Evolutionary conservation across 2,888 invertebrate genomes (phyloP), one percentile per base, ranked within the genome.

Genomic region (Theretra japonica): DNA sequence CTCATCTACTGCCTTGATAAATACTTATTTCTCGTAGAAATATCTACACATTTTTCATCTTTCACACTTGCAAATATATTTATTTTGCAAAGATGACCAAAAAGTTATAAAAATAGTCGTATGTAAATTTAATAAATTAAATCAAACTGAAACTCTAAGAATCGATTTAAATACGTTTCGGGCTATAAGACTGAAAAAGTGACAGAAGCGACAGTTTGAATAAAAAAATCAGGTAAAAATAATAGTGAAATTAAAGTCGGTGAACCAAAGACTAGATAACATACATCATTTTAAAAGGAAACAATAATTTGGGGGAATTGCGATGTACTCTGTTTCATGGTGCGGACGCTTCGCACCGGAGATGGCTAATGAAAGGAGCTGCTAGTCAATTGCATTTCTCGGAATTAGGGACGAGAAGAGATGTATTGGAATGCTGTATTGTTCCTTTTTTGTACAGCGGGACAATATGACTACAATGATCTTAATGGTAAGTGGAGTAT

Each of bases 1-100:
- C 59, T 71, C 53, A 65, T 73, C 71, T 53, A 62, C 57, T 50
- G 23, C 30, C 59, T 33, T 65, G 15, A 53, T 69, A 72, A 69
- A 70, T 72, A 69, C 71, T 50, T 50, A 53, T 59, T 69, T 70
- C 71, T 68, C 11, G 23, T 30, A 41, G 5, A 58, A 23, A 25
- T 17, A 15, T 17, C 70, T n/a, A 19, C 30, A 41, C n/a, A 59
- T 33, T 6, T 8, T n/a, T n/a, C n/a, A n/a, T n/a, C n/a, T n/a
- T n/a, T n/a, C n/a, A n/a, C n/a, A n/a, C n/a, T n/a, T n/a, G n/a
- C n/a, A n/a, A n/a, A n/a, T n/a, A n/a, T n/a, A n/a, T n/a, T n/a
- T n/a, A n/a, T n/a, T n/a, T n/a, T n/a, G 28, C 28, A 28, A 28
- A 28, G 28, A 28, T 4, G 28, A 28, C 2, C 28, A 28, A 4